Evolutionary conservation across 2,113 vertebrate genomes (phyloP).

Genomic region (Perognathus longimembris): DNA sequence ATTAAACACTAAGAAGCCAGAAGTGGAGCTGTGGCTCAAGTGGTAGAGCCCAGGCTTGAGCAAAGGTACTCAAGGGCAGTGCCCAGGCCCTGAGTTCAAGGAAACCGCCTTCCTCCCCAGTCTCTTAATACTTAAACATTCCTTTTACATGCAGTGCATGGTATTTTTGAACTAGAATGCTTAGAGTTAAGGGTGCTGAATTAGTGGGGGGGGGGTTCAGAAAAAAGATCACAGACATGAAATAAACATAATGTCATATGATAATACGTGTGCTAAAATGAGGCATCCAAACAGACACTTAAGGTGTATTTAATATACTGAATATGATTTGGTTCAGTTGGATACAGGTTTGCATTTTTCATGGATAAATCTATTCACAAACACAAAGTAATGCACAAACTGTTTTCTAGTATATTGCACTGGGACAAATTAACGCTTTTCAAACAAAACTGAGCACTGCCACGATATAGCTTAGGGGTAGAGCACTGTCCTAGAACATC

Average conservation of each 20-base stretch:
- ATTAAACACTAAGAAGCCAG: too few species aligned
- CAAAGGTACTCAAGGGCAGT: too few species aligned
- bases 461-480: too few species aligned
- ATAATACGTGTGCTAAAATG: neutral
- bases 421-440: conserved; percentile 26
- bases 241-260: neutral
- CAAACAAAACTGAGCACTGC: neutral
- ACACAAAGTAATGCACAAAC: conserved; percentile 15
- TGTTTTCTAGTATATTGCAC: neutral
- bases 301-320: neutral
- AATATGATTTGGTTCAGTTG: neutral
- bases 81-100: too few species aligned
- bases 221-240: neutral
- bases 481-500: too few species aligned
- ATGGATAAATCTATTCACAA: neutral
- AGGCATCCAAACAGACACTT: neutral
- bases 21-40: too few species aligned
- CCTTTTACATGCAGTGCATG: neutral
- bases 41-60: too few species aligned
- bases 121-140: neutral
- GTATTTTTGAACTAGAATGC: neutral
- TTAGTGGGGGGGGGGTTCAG: neutral
- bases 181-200: neutral
- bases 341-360: neutral
- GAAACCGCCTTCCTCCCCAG: neutral